A percentile compares a stretch with the other conserved stretches of the same genome.
Conservation (phyloP, 2,888 invertebrate genomes). For the Tortricodes alternella region DNA sequence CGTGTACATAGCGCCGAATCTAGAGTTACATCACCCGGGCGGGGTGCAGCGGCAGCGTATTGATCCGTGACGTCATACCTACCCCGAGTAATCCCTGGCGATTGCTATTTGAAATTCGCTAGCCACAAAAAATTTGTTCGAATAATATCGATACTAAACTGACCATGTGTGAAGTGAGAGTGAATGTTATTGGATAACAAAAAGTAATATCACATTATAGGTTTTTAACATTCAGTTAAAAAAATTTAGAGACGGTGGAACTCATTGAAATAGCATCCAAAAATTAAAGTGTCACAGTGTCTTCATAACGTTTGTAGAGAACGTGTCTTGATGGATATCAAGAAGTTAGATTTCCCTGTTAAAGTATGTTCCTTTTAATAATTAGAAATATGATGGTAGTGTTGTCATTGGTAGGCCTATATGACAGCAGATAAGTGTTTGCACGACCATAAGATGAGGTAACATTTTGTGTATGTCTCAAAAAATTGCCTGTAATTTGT, state of each 20-base stretch:
- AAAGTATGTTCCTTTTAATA: too few species aligned
- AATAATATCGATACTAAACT: conserved; percentile 14
- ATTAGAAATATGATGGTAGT: neutral
- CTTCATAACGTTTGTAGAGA: too few species aligned
- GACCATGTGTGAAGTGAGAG: conserved; percentile 7
- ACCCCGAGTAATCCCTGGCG: conserved; percentile 34
- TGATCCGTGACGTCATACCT: conserved; percentile 51
- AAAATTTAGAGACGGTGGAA: too few species aligned
- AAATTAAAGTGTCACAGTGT: too few species aligned
- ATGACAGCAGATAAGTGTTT: neutral
- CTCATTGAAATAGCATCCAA: too few species aligned
- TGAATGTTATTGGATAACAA: neutral
- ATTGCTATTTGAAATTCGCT: conserved; percentile 22
- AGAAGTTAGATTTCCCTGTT: too few species aligned
- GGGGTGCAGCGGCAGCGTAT: conserved; percentile 38
- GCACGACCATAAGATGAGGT: neutral
- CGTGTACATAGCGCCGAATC: conserved; percentile 33
- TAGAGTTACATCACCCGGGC: conserved; percentile 42
- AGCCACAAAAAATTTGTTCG: conserved; percentile 19
- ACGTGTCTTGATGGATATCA: too few species aligned
- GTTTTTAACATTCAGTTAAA: too few species aligned
- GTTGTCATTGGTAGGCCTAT: neutral
- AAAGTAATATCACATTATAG: too few species aligned
- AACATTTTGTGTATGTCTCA: neutral
- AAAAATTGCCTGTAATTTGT: neutral